Evolutionary conservation across 2,888 invertebrate genomes (phyloP).

Genomic region (Aphidoletes aphidimyza): DNA sequence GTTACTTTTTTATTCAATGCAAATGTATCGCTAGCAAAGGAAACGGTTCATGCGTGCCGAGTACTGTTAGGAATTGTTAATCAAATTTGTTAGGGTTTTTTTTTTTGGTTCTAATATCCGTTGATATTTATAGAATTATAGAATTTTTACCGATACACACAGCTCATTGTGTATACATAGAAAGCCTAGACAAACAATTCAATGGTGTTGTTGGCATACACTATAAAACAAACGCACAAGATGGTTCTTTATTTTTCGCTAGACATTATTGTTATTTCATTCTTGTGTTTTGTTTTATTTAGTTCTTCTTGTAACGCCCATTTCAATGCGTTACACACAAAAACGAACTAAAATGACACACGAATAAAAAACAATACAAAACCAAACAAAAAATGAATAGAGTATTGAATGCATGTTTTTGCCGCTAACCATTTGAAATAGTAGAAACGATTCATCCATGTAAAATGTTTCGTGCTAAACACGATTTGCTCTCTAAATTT

Average conservation of each 20-base stretch:
- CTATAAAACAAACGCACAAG: not conserved
- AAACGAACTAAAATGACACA: no score
- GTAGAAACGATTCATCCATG: constrained; percentile 20
- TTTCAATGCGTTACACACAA: not conserved
- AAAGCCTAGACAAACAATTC: not conserved
- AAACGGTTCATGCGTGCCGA: constrained; percentile 42
- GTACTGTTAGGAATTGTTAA: constrained; percentile 30
- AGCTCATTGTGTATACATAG: not conserved
- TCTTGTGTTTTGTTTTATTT: constrained; percentile 17
- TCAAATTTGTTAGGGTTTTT: constrained; percentile 16
- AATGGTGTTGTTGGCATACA: not conserved
- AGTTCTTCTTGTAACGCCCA: constrained; percentile 7
- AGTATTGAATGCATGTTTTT: not conserved
- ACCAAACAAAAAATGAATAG: not conserved
- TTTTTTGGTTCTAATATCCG: constrained; percentile 16
- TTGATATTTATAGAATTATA: not conserved
- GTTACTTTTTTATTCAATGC: not conserved
- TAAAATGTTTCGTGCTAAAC: not conserved
- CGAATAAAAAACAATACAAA: not conserved
- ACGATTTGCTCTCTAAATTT: not conserved
- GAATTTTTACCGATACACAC: not conserved
- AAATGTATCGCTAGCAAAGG: not conserved
- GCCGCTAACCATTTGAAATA: not conserved
- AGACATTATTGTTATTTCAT: constrained; percentile 22
- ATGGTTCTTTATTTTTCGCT: constrained; percentile 25